Base-by-base conservation (phyloP, 2,888 invertebrate genomes). In the Bellardia pandia region DNA sequence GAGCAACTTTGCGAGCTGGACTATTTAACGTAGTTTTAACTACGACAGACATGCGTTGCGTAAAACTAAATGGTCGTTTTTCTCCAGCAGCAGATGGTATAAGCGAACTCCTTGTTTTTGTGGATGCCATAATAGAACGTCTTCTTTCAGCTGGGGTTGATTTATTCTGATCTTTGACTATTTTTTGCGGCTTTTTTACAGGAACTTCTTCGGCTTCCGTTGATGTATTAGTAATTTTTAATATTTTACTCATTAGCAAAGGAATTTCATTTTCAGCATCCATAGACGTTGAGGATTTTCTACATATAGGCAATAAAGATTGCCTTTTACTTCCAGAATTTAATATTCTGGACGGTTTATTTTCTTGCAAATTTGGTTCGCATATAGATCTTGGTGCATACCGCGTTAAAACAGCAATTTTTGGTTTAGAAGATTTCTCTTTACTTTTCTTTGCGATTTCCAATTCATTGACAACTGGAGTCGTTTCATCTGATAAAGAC, bases 1-100 rank as follows among this genome's bases (percentile, higher is more conserved):
- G 86, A 13, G 90, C 88, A n/a, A 89, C 81, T 87, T 90, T 93
- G 5, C 93, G 91, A 0, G 93, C 92, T 64, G 93, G 93, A 56
- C 93, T 93, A 72, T 93, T 93, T 0, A 93, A 82, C 1, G 93
- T 93, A 30, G 93, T 93, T 66, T 92, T 93, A 0, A 93, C 92
- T 3, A 93, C 90, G 3, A 92, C 90, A 0, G 93, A 92, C 93
- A 92, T 93, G n/a, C 93, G 91, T 23, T 92, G 91, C 37, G 90
- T 91, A 40, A 91, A 90, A 14, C 78, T 88, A 79, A 88, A 90
- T 14, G 88, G 80, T 48, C 90, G 89, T 30, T 90, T 90, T 13
- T 91, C 90, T 2, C 85, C 89, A 23, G 82, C 87, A 3, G 66
- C 77, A 14, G 84, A 45, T 30, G 89, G 88, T 58, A 89, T 51